Percentiles rank a stretch among this genome's conserved stretches.
Conservation (phyloP, 2,888 invertebrate genomes). For the Cephus pulcher region DNA sequence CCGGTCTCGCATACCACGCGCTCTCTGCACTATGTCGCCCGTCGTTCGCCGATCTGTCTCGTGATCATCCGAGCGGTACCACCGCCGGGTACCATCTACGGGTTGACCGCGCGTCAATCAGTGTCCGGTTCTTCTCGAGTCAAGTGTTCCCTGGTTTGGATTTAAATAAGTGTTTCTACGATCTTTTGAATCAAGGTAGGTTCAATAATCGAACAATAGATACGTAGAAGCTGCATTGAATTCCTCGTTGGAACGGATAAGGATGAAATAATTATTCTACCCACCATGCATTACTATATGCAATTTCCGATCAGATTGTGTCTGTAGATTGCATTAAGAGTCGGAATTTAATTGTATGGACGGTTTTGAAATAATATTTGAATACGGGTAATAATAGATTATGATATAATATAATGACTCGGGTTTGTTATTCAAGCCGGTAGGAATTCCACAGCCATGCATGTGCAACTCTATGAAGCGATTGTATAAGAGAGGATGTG, state of each 20-base stretch:
- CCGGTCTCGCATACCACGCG: conserved; percentile 17
- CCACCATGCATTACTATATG: not conserved
- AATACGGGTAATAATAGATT: not conserved
- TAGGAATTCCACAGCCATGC: not conserved
- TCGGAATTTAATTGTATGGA: not conserved
- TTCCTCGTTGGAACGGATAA: not conserved
- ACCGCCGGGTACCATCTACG: conserved; percentile 2
- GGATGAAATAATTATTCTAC: not conserved
- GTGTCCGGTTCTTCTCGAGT: not conserved
- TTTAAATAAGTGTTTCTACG: not conserved
- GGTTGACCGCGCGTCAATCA: not conserved
- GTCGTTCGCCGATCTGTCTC: not conserved
- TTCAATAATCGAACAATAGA: not conserved
- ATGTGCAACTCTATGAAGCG: not conserved
- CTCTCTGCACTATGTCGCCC: conserved; percentile 1
- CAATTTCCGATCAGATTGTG: not conserved
- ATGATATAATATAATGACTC: not conserved
- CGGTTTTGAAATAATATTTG: not conserved
- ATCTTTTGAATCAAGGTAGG: not conserved
- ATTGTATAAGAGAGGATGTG: not conserved
- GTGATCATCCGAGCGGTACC: conserved; percentile 3
- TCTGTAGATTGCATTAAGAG: not conserved
- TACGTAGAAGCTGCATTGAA: not conserved
- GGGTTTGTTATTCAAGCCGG: not conserved
- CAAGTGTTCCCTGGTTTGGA: not conserved